Evolutionary conservation across 2,113 vertebrate species (phyloP).

Genomic region (Nasalis larvatus): DNA sequence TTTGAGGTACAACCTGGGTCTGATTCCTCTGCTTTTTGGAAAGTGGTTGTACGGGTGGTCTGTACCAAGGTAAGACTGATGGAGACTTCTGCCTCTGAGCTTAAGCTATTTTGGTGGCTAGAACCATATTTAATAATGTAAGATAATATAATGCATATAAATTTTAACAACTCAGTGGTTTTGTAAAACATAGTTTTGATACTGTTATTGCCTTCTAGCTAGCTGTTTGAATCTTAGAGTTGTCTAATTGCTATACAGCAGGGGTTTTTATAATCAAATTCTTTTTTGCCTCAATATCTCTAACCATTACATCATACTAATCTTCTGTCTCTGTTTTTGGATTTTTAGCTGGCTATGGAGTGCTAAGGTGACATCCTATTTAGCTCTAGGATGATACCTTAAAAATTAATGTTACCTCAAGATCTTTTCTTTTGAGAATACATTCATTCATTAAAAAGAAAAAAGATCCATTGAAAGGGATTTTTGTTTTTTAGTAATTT

Average conservation of each 20-base stretch:
- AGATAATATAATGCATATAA: not conserved
- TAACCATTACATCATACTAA: not conserved
- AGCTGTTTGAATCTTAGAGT: not conserved
- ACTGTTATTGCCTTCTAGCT: not conserved
- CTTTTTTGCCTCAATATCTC: not conserved
- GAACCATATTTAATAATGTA: constrained; percentile 2
- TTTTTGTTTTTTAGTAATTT: not conserved
- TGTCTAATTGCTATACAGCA: not conserved
- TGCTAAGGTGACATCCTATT: not conserved
- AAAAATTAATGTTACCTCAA: constrained; percentile 39
- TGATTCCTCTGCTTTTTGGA: constrained; percentile 97
- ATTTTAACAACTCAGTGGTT: constrained; percentile 6
- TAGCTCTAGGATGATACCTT: constrained; percentile 8
- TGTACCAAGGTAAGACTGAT: constrained; percentile 93
- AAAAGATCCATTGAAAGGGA: not conserved
- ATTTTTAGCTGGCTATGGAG: not conserved
- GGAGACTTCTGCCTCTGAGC: not conserved
- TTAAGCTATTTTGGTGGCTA: not conserved
- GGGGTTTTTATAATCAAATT: not conserved
- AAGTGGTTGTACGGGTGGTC: constrained; percentile 93
- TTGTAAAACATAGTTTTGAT: constrained; percentile 5
- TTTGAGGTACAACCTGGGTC: constrained; percentile 97
- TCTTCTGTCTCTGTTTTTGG: not conserved
- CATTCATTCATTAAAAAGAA: constrained; percentile 40
- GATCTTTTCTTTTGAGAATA: constrained; percentile 49